Evolutionary conservation across 2,888 invertebrate genomes (phyloP), one percentile per base, ranked within the genome.

Genomic region (Drosophila borborema): DNA sequence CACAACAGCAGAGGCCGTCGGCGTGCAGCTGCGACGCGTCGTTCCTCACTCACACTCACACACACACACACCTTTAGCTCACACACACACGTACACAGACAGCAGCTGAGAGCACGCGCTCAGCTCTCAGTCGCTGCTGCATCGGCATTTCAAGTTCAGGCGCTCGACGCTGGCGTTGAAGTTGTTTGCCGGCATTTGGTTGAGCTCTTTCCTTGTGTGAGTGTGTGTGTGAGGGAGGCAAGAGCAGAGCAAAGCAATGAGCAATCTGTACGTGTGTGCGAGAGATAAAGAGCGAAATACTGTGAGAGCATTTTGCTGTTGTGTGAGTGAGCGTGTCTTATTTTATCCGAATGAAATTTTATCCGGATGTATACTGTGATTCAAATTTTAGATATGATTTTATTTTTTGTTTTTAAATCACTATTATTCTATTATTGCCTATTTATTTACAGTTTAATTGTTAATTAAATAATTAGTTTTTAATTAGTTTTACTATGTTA

Each of bases 81-180:
- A 12, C 45, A 20, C 20, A 43, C 10, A 43, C 18, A 46, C 14
- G 3, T 2, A 1, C 20, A 20, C 23, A 23, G n/a, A 60, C 41
- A 64, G 34, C 55, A n/a, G 23, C 55, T 55, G 90, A 74, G 75
- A 75, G 78, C 58, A 73, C 64, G 64, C 66, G 55, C 62, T 64
- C 72, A 55, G 45, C 69, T 70, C 70, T 45, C 45, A 2, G n/a
- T 3, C 12, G 10, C 54, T 63, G 60, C 72, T 90, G 91, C 80
- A 90, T 90, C 73, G 88, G 90, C 73, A 86, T 86, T 86, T 86
- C 91, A 90, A 86, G 90, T 86, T 86, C 86, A 90, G 76, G 28
- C 79, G 28, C 43, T 67, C 61, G 55, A 64, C 72, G 78, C 56
- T 65, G 18, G 14, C 66, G 72, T 49, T 72, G 72, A 85, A 87